Conservation (phyloP, 92 coral and sea anemone genomes). For the Anthopleura xanthogrammica region DNA sequence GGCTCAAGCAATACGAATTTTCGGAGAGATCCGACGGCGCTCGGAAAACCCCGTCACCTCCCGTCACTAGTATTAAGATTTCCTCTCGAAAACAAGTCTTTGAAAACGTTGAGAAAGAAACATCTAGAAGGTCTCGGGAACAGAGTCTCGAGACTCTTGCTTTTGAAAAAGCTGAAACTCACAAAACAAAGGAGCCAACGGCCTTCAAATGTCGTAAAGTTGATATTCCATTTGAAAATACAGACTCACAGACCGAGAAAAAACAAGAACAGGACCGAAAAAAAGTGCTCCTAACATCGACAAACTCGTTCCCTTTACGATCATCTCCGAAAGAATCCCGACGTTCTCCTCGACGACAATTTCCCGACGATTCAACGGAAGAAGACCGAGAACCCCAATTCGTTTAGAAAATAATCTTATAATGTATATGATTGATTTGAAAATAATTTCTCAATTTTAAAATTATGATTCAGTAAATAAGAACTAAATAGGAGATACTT, state of each 20-base stretch:
- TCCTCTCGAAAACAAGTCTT: slow-evolving; percentile 78
- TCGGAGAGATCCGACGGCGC: slow-evolving; percentile 28
- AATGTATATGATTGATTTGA: background rate
- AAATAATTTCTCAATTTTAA: background rate
- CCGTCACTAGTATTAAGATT: slow-evolving; percentile 39
- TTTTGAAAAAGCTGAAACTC: slow-evolving; percentile 42
- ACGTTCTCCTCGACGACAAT: slow-evolving; percentile 53
- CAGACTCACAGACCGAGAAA: background rate
- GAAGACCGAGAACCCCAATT: slow-evolving; percentile 85
- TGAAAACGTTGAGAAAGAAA: slow-evolving; percentile 43
- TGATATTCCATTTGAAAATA: slow-evolving; percentile 50
- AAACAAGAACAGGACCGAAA: slow-evolving; percentile 1
- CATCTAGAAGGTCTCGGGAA: slow-evolving; percentile 10
- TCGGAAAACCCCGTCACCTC: slow-evolving; percentile 47
- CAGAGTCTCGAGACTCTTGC: slow-evolving; percentile 37
- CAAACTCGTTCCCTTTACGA: slow-evolving; percentile 28
- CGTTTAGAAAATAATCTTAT: slow-evolving; percentile 36
- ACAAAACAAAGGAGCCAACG: slow-evolving; percentile 27
- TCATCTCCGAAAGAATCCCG: slow-evolving; percentile 61
- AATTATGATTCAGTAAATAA: background rate
- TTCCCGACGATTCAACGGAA: slow-evolving; percentile 62
- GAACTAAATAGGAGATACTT: background rate
- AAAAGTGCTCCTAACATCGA: slow-evolving; percentile 12
- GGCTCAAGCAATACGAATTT: slow-evolving; percentile 66
- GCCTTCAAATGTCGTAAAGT: slow-evolving; percentile 31